Base-by-base conservation (phyloP, 2,113 vertebrate species). In the Xiphophorus hellerii region DNA sequence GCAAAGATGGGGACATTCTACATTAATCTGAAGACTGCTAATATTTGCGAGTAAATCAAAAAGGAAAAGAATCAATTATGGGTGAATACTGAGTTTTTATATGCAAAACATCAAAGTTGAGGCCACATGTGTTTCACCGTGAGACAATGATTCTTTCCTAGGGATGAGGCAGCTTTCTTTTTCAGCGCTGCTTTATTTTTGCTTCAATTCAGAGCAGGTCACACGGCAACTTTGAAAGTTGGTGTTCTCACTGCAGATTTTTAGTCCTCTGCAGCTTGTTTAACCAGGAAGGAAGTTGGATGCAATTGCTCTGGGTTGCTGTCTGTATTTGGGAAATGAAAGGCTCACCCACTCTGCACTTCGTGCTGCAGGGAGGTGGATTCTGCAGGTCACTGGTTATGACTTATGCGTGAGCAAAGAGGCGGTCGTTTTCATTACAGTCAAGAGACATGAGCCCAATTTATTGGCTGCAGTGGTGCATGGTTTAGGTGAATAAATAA, bases 281-380 rank as follows among this genome's bases (percentile, higher is more conserved):
- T 28, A 71, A 33, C 54, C 69, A 71, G 33, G 54, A 71, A 71
- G 31, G 37, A 71, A 9, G 25, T 27, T 1, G 14, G 71, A 48
- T 72, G 70, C 27, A 22, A 5, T 28, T 37, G 11, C 35, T 39
- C 39, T 29, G 17, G 58, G 15, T 62, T 14, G 20, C 29, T 15
- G 5, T 54, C 30, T 70, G 27, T 29, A 5, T 31, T 3, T 61
- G n/a, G 4, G 7, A 61, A 61, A 28, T 22, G n/a, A 27, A 25
- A 13, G 13, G 22, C 68, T 44, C 15, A 28, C 9, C 28, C 22
- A 27, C 30, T n/a, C 12, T n/a, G 12, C 14, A 9, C 68, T n/a
- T 35, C 12, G 6, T 58, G 48, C 30, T 25, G 22, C 68, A 60
- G 68, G 68, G 60, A 58, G 30, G 7, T 12, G 1, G 30, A 17